A percentile compares a stretch with the other conserved stretches of the same genome.
These are phyloP conservation scores for Creontiades dilutus DNA, from an alignment of 2,888 invertebrate genomes.

Conservation along the genomic window DNA sequence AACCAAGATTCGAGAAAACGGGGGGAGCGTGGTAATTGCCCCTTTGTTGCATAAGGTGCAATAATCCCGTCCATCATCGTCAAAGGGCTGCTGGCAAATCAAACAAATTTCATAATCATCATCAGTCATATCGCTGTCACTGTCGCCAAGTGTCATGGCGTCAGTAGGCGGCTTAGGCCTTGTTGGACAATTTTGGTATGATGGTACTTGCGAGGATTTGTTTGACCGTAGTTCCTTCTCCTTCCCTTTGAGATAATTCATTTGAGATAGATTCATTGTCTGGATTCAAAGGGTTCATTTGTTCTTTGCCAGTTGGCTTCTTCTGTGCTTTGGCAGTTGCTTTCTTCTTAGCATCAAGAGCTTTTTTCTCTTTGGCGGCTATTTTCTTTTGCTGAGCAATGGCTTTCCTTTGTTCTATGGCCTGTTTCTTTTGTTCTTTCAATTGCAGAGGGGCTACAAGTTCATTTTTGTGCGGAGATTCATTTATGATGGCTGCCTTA, in stretches of 20 bases:
- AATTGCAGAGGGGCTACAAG: background rate
- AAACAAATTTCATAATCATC: background rate
- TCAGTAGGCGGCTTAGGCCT: background rate
- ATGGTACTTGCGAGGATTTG: background rate
- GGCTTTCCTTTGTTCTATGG: background rate
- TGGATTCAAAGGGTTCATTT: background rate
- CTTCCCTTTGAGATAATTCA: background rate
- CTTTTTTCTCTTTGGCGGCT: background rate
- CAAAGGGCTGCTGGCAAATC: background rate
- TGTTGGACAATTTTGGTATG: background rate
- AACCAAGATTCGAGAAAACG: too few relatives aligned
- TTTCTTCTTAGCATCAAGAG: background rate
- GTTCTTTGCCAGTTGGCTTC: background rate
- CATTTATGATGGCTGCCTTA: background rate
- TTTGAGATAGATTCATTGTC: too few relatives aligned
- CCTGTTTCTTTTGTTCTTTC: background rate
- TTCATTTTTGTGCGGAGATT: background rate
- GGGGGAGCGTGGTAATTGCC: too few relatives aligned
- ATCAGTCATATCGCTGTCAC: background rate
- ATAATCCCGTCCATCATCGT: background rate
- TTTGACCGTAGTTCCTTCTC: background rate
- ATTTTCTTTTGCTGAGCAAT: background rate
- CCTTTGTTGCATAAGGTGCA: background rate
- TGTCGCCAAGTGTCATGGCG: background rate
- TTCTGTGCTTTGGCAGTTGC: background rate